A percentile compares a stretch with the other conserved stretches of the same genome.
Evolutionary conservation across 2,797 vertebrate species (phyloP).

Genomic region (Staurois parvus): DNA sequence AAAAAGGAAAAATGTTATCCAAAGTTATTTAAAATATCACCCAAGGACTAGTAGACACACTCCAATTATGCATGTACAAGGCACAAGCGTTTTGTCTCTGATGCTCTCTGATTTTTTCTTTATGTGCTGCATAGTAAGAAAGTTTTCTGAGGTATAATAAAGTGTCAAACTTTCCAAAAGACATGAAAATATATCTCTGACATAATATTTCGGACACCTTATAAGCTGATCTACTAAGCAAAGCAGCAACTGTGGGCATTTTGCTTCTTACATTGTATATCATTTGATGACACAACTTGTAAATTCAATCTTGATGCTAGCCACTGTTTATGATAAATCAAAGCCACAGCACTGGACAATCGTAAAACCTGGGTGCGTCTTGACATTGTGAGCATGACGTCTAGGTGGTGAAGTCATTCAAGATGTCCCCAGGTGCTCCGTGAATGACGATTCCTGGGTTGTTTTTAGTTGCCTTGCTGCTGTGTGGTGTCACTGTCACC

Average conservation of each 20-base stretch:
- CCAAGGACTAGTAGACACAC: too few relatives aligned
- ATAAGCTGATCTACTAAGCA: not conserved
- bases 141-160: too few relatives aligned
- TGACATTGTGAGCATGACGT: not conserved
- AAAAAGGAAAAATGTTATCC: too few relatives aligned
- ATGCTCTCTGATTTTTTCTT: too few relatives aligned
- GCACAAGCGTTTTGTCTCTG: too few relatives aligned
- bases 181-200: not conserved
- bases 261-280: conserved; percentile 50
- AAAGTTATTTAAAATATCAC: too few relatives aligned
- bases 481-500: conserved; percentile 32
- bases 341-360: not conserved
- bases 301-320: conserved; percentile 3
- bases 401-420: conserved; percentile 11
- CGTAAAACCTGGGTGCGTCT: not conserved
- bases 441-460: conserved; percentile 12
- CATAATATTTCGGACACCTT: not conserved
- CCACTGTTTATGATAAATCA: conserved; percentile 9
- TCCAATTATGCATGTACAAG: too few relatives aligned
- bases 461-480: conserved; percentile 22
- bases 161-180: too few relatives aligned
- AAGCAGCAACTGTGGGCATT: conserved; percentile 63
- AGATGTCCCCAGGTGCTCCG: not conserved
- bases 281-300: conserved; percentile 5
- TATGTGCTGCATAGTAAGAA: too few relatives aligned